These are phyloP conservation scores for Ectobius pallidus DNA, from an alignment of 2,888 invertebrate genomes.

Conservation along the genomic window DNA sequence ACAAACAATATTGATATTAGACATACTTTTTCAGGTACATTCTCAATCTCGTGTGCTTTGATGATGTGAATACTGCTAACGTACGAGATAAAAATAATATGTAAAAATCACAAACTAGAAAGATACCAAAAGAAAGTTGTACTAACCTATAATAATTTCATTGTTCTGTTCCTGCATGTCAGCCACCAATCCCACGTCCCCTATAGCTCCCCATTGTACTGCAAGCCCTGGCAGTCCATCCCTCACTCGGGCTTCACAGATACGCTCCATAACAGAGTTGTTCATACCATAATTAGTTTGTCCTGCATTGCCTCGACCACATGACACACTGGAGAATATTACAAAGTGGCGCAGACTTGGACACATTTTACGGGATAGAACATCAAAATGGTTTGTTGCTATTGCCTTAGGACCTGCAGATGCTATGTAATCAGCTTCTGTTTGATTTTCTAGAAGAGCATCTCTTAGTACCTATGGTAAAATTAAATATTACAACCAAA, in stretches of 20 bases:
- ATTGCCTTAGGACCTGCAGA: slow-evolving; percentile 84
- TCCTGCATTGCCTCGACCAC: slow-evolving; percentile 95
- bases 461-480: slow-evolving; percentile 71
- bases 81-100: too few relatives aligned
- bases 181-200: slow-evolving; percentile 94
- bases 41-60: too few relatives aligned
- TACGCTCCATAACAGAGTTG: slow-evolving; percentile 96
- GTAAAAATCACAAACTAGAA: too few relatives aligned
- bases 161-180: too few relatives aligned
- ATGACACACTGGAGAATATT: slow-evolving; percentile 94
- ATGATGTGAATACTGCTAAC: too few relatives aligned
- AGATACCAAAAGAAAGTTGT: slow-evolving; percentile 89
- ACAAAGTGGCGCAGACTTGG: slow-evolving; percentile 91
- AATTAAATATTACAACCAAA: not conserved
- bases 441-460: slow-evolving; percentile 86
- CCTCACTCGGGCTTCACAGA: slow-evolving; percentile 83
- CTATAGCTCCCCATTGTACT: slow-evolving; percentile 99
- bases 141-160: too few relatives aligned
- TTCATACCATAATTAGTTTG: slow-evolving; percentile 97
- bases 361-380: slow-evolving; percentile 75
- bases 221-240: slow-evolving; percentile 85
- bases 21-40: slow-evolving; percentile 88
- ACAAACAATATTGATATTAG: slow-evolving; percentile 63
- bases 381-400: slow-evolving; percentile 82
- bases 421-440: slow-evolving; percentile 76